Percentiles rank a stretch among this genome's conserved stretches.
These are phyloP conservation scores for Ptilodon capucinus DNA, from an alignment of 2,888 invertebrate genomes.

Conservation along the genomic window DNA sequence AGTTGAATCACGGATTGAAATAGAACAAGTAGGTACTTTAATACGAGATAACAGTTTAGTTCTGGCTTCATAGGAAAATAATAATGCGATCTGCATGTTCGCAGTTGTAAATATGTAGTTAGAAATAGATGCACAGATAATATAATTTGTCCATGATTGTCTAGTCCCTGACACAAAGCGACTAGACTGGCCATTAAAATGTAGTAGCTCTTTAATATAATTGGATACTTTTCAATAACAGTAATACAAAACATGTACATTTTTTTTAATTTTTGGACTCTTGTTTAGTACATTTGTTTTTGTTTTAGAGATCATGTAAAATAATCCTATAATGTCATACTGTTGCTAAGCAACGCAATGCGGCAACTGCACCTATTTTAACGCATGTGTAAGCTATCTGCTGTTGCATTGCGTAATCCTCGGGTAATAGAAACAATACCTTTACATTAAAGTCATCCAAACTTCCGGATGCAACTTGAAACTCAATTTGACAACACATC, in stretches of 20 bases:
- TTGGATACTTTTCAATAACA: not conserved
- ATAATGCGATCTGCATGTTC: too few relatives aligned
- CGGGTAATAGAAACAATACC: conserved; percentile 5
- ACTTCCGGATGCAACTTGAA: conserved; percentile 4
- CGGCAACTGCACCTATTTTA: conserved; percentile 62
- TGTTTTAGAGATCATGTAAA: conserved; percentile 3
- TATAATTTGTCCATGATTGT: not conserved
- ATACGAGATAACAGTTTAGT: not conserved
- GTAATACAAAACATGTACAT: not conserved
- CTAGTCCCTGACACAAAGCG: not conserved
- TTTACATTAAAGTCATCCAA: conserved; percentile 3
- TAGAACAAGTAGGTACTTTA: not conserved
- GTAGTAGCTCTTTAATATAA: not conserved
- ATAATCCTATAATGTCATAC: conserved; percentile 16
- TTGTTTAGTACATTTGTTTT: not conserved
- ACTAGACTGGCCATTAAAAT: not conserved
- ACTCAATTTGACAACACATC: conserved; percentile 3
- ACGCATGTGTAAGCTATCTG: conserved; percentile 34
- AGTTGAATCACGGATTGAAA: not conserved
- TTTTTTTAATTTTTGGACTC: not conserved
- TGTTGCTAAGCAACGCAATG: conserved; percentile 74
- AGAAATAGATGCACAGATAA: not conserved
- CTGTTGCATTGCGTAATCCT: conserved; percentile 34
- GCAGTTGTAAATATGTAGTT: not conserved
- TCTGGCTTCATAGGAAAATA: not conserved